Evolutionary conservation across 2,797 vertebrate genomes (phyloP), one percentile per base, ranked within the genome.

Genomic region (Coranthus polyacanthus): DNA sequence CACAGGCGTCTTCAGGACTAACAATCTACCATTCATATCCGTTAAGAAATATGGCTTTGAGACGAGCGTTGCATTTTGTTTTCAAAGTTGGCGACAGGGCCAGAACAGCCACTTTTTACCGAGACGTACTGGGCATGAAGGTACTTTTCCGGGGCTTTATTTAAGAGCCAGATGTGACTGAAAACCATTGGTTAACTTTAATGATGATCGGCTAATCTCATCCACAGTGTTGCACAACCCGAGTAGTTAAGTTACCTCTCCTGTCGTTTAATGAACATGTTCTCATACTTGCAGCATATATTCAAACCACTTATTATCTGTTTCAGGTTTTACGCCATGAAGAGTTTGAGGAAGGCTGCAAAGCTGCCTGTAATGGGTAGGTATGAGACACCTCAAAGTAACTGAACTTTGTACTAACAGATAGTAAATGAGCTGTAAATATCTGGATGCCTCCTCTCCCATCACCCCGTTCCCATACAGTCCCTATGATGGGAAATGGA

Each of bases 401-500:
- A 3, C 9, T 83, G 68, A 63, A 71, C 78, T 65, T 78, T 70
- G 67, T 2, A 12, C 52, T 42, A n/a, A n/a, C 11, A n/a, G 16
- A 2, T 9, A 24, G 37, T 12, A 21, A 13, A 18, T 10, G 22
- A 13, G 10, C 2, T 49, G 36, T 16, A 57, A n/a, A 47, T 46
- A 17, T 34, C 18, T 6, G 16, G 36, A 54, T 43, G 15, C 17
- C 59, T 17, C 75, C 26, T 0, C 39, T 62, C 20, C 32, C 4
- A 16, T 63, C 29, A 9, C 56, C 10, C 12, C 71, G 12, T 54
- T 2, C 54, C 9, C 8, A 20, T 70, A 51, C 59, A 99, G 98
- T 7, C 97, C 98, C 24, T 99, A 99, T 39, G 98, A 99, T 89
- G 98, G 97, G 13, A 99, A 95, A 56, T 99, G 98, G 98, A 99